Conservation (phyloP, 1,140 invertebrate genomes). For the Drosophila micromelanica region DNA sequence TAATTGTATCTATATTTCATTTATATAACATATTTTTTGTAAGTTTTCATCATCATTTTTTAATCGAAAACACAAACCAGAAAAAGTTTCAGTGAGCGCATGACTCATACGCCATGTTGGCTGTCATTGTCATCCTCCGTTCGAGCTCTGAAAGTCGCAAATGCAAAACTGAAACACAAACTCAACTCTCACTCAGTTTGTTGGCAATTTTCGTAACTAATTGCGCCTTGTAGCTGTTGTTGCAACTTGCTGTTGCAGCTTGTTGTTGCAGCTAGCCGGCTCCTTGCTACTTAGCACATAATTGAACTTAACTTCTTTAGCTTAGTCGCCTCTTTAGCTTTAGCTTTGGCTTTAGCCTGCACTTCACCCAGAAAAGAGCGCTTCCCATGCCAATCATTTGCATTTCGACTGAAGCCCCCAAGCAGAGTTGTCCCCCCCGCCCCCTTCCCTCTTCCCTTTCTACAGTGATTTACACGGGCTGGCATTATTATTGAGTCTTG, state of each 20-base stretch:
- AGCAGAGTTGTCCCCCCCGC: neutral
- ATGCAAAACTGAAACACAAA: conserved; percentile 4
- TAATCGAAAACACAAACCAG: conserved; percentile 19
- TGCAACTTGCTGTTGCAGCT: conserved; percentile 5
- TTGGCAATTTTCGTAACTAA: conserved; percentile 48
- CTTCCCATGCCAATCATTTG: conserved; percentile 82
- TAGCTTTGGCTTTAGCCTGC: conserved; percentile 27
- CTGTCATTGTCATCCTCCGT: conserved; percentile 19
- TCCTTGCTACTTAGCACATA: conserved; percentile 74
- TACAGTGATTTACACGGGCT: conserved; percentile 67
- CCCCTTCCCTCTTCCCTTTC: neutral
- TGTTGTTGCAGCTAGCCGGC: conserved; percentile 22
- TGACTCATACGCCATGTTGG: conserved; percentile 45
- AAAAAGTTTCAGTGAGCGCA: neutral
- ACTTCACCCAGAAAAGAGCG: conserved; percentile 48
- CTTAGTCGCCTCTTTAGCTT: conserved; percentile 51
- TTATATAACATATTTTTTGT: no score
- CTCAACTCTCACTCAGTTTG: conserved; percentile 41
- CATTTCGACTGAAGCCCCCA: conserved; percentile 34
- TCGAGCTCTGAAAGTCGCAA: neutral
- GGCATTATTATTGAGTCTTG: conserved; percentile 76
- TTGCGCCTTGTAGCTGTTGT: conserved; percentile 32
- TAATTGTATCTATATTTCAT: no score
- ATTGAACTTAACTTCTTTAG: conserved; percentile 69
- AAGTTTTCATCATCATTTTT: neutral